Evolutionary conservation across 2,888 invertebrate species (phyloP).

Genomic region (Amaurobius ferox): DNA sequence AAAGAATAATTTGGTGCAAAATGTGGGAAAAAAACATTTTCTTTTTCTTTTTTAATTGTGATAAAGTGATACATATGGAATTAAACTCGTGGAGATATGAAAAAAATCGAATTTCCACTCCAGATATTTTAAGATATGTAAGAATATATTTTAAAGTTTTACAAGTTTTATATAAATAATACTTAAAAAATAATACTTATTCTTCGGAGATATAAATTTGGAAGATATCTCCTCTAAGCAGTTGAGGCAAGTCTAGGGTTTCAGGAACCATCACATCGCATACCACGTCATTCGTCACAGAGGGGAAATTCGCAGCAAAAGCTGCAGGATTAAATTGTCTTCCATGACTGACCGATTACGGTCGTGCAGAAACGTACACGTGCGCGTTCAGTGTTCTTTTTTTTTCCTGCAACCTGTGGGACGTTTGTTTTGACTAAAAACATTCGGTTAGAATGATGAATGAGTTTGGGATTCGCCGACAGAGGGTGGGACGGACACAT

Average conservation of each 20-base stretch:
- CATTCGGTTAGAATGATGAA: slow-evolving; percentile 44
- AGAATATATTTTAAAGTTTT: too few relatives aligned
- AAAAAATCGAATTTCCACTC: too few relatives aligned
- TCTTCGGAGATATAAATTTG: too few relatives aligned
- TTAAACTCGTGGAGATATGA: too few relatives aligned
- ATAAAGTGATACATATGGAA: too few relatives aligned
- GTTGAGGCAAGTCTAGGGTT: slow-evolving; percentile 2
- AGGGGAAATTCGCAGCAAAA: slow-evolving; percentile 6
- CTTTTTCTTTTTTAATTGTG: too few relatives aligned
- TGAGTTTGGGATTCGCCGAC: slow-evolving; percentile 43
- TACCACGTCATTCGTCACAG: slow-evolving; percentile 36
- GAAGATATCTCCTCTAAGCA: background rate
- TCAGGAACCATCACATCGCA: slow-evolving; percentile 26
- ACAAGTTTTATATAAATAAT: too few relatives aligned
- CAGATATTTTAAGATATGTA: too few relatives aligned
- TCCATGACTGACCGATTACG: background rate
- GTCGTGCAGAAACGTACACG: slow-evolving; percentile 15
- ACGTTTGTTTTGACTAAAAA: slow-evolving; percentile 61
- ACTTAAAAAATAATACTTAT: too few relatives aligned
- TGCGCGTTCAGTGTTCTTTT: background rate
- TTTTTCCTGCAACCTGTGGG: background rate
- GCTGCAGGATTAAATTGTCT: slow-evolving; percentile 31
- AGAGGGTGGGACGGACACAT: slow-evolving; percentile 16
- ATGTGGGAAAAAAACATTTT: too few relatives aligned
- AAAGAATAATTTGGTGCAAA: too few relatives aligned